Evolutionary conservation across 2,888 invertebrate species (phyloP).

Genomic region (Drosophila mettleri): DNA sequence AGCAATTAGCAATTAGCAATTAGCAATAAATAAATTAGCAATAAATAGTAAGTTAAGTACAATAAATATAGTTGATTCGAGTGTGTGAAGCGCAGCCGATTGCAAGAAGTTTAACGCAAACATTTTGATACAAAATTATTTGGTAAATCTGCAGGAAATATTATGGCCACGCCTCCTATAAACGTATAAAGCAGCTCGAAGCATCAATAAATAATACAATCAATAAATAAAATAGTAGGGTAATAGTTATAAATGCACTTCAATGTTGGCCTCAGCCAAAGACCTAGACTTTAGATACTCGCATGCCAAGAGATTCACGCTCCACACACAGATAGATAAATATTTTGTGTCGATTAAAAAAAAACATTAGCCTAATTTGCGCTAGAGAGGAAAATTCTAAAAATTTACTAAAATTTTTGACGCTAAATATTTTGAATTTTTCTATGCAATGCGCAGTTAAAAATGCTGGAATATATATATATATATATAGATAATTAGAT

Average conservation of each 20-base stretch:
- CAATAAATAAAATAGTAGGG: constrained; percentile 57
- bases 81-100: constrained; percentile 42
- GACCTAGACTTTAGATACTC: constrained; percentile 66
- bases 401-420: constrained; percentile 36
- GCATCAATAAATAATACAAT: constrained; percentile 57
- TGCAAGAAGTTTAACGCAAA: constrained; percentile 70
- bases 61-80: constrained; percentile 60
- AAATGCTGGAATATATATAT: constrained; percentile 68
- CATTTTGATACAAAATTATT: constrained; percentile 84
- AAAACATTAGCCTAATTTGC: constrained; percentile 65
- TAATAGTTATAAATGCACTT: constrained; percentile 70
- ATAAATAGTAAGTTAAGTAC: constrained; percentile 47
- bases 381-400: constrained; percentile 47
- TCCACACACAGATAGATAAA: constrained; percentile 35
- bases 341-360: constrained; percentile 12
- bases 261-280: constrained; percentile 55
- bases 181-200: constrained; percentile 45
- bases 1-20: constrained; percentile 52
- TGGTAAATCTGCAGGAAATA: constrained; percentile 63
- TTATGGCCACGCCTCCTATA: constrained; percentile 18
- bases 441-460: constrained; percentile 80
- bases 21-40: constrained; percentile 53
- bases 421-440: constrained; percentile 14
- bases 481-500: neutral
- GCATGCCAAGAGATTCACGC: constrained; percentile 49